A percentile compares a stretch with the other conserved stretches of the same genome.
Conservation (phyloP, 2,888 invertebrate species). For the Caenorhabditis becei region DNA sequence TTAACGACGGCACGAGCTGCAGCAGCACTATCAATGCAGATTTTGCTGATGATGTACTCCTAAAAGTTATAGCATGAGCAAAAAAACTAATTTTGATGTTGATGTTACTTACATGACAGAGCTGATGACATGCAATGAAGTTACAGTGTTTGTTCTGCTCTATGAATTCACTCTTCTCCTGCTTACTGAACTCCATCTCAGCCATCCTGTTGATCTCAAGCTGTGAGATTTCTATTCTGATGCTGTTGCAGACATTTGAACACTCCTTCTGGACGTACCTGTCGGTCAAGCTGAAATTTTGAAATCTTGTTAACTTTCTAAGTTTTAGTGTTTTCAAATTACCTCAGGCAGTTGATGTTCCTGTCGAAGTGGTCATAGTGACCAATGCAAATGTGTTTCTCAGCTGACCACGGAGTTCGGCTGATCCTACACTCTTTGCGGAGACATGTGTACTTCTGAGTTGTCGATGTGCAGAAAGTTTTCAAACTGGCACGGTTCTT, state of each 20-base stretch:
- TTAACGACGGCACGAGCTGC: slow-evolving; percentile 52
- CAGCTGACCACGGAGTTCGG: slow-evolving; percentile 65
- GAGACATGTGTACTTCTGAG: slow-evolving; percentile 61
- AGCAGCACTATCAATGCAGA: slow-evolving; percentile 57
- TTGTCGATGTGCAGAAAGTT: slow-evolving; percentile 63
- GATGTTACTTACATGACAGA: slow-evolving; percentile 64
- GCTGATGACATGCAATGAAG: slow-evolving; percentile 68
- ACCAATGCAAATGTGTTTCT: slow-evolving; percentile 63
- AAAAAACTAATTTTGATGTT: background rate
- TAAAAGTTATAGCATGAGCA: slow-evolving; percentile 27
- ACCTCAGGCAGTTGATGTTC: slow-evolving; percentile 64
- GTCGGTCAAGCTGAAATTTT: slow-evolving; percentile 61
- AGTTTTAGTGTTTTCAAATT: no score
- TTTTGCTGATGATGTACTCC: slow-evolving; percentile 62
- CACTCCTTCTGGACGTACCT: slow-evolving; percentile 63
- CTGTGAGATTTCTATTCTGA: slow-evolving; percentile 42
- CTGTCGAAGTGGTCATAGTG: slow-evolving; percentile 58
- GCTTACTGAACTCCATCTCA: slow-evolving; percentile 38
- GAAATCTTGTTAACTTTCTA: no score
- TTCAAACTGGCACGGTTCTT: slow-evolving; percentile 58
- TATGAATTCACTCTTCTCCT: slow-evolving; percentile 51
- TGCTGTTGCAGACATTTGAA: slow-evolving; percentile 62
- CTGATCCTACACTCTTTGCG: slow-evolving; percentile 57
- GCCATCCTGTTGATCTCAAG: slow-evolving; percentile 39
- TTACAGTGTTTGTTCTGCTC: slow-evolving; percentile 66